A percentile compares a stretch with the other conserved stretches of the same genome.
Evolutionary conservation across 2,113 vertebrate species (phyloP).

Genomic region (Poecile atricapillus): DNA sequence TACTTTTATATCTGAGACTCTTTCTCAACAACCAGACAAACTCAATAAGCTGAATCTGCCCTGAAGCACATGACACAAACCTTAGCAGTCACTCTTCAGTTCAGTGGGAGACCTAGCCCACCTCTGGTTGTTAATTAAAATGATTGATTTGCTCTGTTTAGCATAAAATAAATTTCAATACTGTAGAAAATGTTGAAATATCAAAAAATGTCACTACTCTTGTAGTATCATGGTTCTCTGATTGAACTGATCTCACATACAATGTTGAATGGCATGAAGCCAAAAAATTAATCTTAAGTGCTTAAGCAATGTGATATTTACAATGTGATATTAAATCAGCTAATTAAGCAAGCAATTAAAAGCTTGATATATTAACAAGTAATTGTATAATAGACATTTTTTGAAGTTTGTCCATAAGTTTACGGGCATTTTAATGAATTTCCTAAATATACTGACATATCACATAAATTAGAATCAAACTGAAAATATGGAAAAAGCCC

Average conservation of each 20-base stretch:
- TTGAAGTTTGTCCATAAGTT: background rate
- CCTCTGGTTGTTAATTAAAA: constrained; percentile 30
- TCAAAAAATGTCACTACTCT: background rate
- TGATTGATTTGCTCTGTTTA: constrained; percentile 33
- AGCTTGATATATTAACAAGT: background rate
- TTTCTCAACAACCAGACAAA: background rate
- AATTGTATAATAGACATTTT: background rate
- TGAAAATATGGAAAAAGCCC: background rate
- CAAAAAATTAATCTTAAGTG: background rate
- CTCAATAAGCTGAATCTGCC: background rate
- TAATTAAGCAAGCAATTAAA: constrained; percentile 44
- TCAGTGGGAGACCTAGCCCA: constrained; percentile 9
- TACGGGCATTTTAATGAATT: background rate
- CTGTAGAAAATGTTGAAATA: background rate
- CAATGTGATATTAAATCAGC: background rate
- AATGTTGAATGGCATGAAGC: background rate
- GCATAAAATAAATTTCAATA: background rate
- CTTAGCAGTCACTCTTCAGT: background rate
- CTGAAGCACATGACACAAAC: background rate
- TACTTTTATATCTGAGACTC: background rate
- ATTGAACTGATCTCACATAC: background rate
- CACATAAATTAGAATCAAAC: background rate
- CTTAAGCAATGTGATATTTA: constrained; percentile 14
- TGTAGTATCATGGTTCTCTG: background rate
- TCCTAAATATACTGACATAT: background rate